A percentile compares a stretch with the other conserved stretches of the same genome.
Evolutionary conservation across 2,113 vertebrate genomes (phyloP).

Genomic region (Gulo gulo): DNA sequence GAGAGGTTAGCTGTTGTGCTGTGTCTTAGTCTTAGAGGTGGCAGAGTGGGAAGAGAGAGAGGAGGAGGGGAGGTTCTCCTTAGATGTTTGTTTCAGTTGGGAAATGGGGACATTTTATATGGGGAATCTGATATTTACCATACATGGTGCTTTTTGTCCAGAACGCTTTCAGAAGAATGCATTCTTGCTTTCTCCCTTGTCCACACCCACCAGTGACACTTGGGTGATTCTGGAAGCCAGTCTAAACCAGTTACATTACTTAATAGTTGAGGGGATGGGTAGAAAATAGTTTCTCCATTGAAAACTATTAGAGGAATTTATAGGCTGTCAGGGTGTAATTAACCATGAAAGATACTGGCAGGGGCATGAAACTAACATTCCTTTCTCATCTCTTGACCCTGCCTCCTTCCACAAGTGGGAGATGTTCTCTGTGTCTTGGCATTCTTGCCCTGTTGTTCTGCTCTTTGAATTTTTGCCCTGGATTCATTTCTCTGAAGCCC

Average conservation of each 20-base stretch:
- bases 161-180: constrained; percentile 28
- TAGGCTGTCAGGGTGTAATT: constrained; percentile 58
- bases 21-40: background rate
- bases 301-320: constrained; percentile 68
- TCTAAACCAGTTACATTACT: constrained; percentile 10
- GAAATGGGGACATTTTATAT: background rate
- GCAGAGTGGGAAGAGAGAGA: background rate
- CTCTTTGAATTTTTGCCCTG: background rate
- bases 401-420: background rate
- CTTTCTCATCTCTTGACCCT: background rate
- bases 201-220: constrained; percentile 52
- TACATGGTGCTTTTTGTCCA: constrained; percentile 48
- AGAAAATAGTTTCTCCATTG: constrained; percentile 46
- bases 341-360: constrained; percentile 43
- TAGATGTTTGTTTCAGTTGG: background rate
- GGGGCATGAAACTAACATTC: constrained; percentile 1
- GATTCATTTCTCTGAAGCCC: background rate
- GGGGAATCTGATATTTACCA: constrained; percentile 12
- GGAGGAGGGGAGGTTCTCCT: background rate
- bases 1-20: background rate
- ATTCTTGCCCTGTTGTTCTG: background rate
- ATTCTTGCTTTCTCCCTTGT: constrained; percentile 5
- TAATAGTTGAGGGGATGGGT: constrained; percentile 34
- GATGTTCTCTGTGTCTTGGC: background rate
- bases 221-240: constrained; percentile 55